A percentile compares a stretch with the other conserved stretches of the same genome.
These are phyloP conservation scores for Cepaea nemoralis DNA, from an alignment of 1,140 invertebrate genomes.

Conservation along the genomic window DNA sequence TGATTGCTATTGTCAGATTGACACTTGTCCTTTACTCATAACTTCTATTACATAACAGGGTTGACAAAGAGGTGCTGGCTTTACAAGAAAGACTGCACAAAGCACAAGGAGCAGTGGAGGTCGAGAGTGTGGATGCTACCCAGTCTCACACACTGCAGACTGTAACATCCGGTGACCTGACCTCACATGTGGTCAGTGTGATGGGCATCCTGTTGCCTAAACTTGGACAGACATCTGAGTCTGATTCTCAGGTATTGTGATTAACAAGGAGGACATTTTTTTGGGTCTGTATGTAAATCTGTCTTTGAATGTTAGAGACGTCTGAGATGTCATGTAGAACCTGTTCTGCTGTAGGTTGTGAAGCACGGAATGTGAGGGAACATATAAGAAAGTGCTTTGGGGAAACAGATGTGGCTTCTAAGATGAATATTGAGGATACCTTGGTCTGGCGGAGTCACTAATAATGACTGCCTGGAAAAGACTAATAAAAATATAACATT, in stretches of 20 bases:
- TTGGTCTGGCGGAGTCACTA: too few relatives aligned
- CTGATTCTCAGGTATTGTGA: conserved; percentile 5
- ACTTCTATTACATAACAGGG: neutral
- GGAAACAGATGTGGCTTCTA: too few relatives aligned
- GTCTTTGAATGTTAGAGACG: neutral
- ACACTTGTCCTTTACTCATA: neutral
- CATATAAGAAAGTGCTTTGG: too few relatives aligned
- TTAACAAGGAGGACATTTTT: too few relatives aligned
- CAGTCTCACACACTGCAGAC: conserved; percentile 27
- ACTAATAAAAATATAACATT: too few relatives aligned
- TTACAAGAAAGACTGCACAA: neutral
- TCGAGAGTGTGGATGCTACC: conserved; percentile 14
- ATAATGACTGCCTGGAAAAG: too few relatives aligned
- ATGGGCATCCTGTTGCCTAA: conserved; percentile 50
- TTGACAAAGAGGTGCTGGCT: neutral
- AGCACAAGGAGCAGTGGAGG: conserved; percentile 4
- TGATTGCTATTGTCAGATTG: too few relatives aligned
- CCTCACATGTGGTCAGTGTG: conserved; percentile 48
- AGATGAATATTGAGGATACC: too few relatives aligned
- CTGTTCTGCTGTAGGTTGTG: too few relatives aligned
- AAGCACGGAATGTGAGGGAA: too few relatives aligned
- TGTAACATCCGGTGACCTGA: conserved; percentile 38
- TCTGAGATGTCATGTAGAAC: too few relatives aligned
- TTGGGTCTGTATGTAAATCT: neutral
- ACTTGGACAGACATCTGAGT: neutral